Base-by-base conservation (phyloP, 2,888 invertebrate genomes). In the Trimorus sp. region DNA sequence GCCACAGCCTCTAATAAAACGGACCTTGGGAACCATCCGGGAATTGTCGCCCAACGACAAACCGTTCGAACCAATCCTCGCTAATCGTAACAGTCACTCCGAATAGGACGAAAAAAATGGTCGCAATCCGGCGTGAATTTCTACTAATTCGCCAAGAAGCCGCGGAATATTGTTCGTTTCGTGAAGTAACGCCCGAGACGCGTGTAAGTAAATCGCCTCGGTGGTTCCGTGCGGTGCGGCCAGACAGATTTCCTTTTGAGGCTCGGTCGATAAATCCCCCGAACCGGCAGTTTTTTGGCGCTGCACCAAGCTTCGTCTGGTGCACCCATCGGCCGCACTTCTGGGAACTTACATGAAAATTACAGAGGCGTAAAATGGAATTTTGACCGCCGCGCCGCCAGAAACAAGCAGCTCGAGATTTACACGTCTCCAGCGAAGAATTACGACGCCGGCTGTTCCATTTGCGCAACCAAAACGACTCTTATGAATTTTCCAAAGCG, bases 291-390 rank as follows among this genome's bases (percentile, higher is more conserved):
- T 83, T 83, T 83, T 83, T 83, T 83, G 83, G 79, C 83, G 73
- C 63, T 38, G 54, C 73, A 79, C 79, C 83, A 82, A 82, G 70
- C 15, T 51, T 51, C 60, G 37, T n/a, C 56, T 37, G 7, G 26
- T 51, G 14, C 26, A 26, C 56, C 56, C 14, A 59, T 60, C 60
- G 37, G 12, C 56, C 56, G 2, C 26, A 26, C 56, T 15, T 9
- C 66, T 53, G 42, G 56, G 26, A 73, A 79, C 83, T 83, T 77
- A 69, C 79, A 79, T 77, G 66, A 53, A 83, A 83, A 79, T 79
- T 79, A 79, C 79, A 77, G 79, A 65, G 80, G 70, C 83, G 83
- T 83, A 83, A 83, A 83, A 80, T 80, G 83, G 78, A 83, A 83
- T 78, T 80, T 83, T 80, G 79, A 80, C 79, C 83, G 78, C 74